Percentiles rank a stretch among this genome's conserved stretches.
Conservation (phyloP, 2,888 invertebrate species). For the Patella ulyssiponensis region DNA sequence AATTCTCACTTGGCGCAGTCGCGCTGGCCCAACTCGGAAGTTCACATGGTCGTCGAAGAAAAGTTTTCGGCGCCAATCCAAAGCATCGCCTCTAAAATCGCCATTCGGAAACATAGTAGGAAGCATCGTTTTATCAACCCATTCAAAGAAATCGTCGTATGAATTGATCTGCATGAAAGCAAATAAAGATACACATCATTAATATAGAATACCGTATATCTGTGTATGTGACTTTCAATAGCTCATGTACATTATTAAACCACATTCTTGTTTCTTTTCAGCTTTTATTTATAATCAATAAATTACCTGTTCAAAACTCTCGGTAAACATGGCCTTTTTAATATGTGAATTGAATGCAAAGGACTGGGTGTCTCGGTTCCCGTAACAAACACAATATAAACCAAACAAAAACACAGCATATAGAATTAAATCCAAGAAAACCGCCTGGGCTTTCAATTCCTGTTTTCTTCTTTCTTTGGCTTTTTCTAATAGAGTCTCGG, state of each 20-base stretch:
- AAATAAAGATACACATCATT: background rate
- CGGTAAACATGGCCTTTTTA: constrained; percentile 36
- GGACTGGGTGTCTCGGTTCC: constrained; percentile 51
- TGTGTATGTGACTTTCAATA: background rate
- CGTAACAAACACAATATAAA: constrained; percentile 50
- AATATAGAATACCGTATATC: background rate
- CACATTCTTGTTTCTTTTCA: too few relatives aligned
- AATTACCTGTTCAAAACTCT: constrained; percentile 38
- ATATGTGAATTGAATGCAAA: constrained; percentile 45
- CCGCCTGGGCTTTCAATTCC: constrained; percentile 33
- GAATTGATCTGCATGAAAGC: constrained; percentile 42
- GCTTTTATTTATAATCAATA: background rate
- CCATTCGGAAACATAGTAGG: constrained; percentile 47
- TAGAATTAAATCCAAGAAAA: constrained; percentile 37
- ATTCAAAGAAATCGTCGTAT: constrained; percentile 40
- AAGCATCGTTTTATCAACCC: constrained; percentile 45
- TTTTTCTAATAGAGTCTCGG: constrained; percentile 24
- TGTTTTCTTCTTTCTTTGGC: constrained; percentile 27
- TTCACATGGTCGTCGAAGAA: constrained; percentile 48
- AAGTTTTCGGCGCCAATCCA: constrained; percentile 45
- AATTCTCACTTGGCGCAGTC: constrained; percentile 54
- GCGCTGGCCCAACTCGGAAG: constrained; percentile 55
- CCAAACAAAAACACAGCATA: constrained; percentile 50
- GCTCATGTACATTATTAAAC: background rate
- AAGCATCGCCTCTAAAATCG: constrained; percentile 38